phyloP scores from a whole-genome alignment of 2,113 vertebrate genomes.

The Lanius collurio region DNA sequence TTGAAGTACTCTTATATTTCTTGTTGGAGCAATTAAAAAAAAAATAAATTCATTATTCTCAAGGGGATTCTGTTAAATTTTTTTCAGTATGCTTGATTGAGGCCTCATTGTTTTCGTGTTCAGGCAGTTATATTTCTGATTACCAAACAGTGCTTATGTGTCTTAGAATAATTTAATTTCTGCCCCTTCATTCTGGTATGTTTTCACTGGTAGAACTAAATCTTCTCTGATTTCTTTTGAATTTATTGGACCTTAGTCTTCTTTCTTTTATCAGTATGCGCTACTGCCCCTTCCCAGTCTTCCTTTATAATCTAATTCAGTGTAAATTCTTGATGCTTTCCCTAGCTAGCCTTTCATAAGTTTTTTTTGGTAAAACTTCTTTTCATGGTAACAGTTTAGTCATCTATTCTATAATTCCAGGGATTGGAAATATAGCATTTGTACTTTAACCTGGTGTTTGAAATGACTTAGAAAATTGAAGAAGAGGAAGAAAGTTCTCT shows the following conservation, averaged over 20 bases:
- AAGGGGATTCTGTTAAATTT: not conserved
- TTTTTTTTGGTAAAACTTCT: not conserved
- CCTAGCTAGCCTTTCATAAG: not conserved
- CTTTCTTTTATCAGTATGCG: not conserved
- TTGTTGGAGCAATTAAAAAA: not conserved
- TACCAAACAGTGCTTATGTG: not conserved
- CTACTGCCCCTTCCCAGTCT: not conserved
- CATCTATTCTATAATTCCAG: not conserved
- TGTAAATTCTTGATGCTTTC: not conserved
- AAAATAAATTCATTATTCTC: not conserved
- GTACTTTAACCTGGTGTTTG: not conserved
- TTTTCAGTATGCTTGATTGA: not conserved
- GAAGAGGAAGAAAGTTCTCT: not conserved
- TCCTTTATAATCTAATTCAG: not conserved
- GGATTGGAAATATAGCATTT: not conserved
- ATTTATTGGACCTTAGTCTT: not conserved
- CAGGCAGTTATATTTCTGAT: not conserved
- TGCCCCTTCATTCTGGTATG: not conserved
- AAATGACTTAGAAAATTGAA: not conserved
- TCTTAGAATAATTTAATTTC: not conserved
- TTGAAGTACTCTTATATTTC: not conserved
- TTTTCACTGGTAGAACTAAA: not conserved
- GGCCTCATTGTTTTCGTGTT: not conserved
- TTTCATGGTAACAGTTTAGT: not conserved
- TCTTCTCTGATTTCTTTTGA: not conserved